phyloP scores from a whole-genome alignment of 1,140 invertebrate genomes.

The Tyrophagus putrescentiae region DNA sequence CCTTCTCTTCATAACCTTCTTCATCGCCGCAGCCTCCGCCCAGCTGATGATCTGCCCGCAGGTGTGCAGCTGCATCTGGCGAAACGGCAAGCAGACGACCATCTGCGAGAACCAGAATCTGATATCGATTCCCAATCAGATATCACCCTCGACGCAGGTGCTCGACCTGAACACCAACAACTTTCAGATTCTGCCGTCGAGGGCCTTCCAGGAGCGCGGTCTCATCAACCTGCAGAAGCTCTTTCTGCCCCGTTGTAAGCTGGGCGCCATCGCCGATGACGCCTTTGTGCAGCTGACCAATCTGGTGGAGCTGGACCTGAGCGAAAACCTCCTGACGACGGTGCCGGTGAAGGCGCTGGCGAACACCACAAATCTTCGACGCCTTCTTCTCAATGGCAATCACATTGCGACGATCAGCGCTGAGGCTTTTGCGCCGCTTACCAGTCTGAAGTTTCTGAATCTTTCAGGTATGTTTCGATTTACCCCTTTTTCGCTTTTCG shows the following conservation, averaged over 20 bases:
- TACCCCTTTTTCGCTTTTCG: neutral
- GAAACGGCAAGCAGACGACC: slow-evolving; percentile 71
- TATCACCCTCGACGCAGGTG: slow-evolving; percentile 73
- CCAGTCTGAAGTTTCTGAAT: slow-evolving; percentile 39
- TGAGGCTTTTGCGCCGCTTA: slow-evolving; percentile 49
- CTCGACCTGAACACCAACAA: slow-evolving; percentile 72
- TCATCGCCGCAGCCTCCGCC: neutral
- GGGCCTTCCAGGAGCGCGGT: slow-evolving; percentile 59
- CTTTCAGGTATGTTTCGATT: slow-evolving; percentile 9
- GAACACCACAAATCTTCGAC: slow-evolving; percentile 51
- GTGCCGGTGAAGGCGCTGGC: slow-evolving; percentile 54
- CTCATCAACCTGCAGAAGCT: slow-evolving; percentile 73
- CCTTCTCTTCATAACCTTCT: neutral
- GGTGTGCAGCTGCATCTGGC: slow-evolving; percentile 71
- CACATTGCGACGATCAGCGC: slow-evolving; percentile 49
- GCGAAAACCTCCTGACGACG: slow-evolving; percentile 48
- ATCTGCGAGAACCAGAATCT: slow-evolving; percentile 65
- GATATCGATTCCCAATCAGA: slow-evolving; percentile 60
- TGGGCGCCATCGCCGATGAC: slow-evolving; percentile 60
- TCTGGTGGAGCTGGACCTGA: slow-evolving; percentile 56
- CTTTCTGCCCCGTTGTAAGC: slow-evolving; percentile 59
- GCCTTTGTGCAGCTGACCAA: slow-evolving; percentile 29
- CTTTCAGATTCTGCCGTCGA: slow-evolving; percentile 58
- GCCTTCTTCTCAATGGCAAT: slow-evolving; percentile 54
- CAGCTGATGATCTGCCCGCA: slow-evolving; percentile 20